Evolutionary conservation across 2,113 vertebrate genomes (phyloP).

Genomic region (Bucco capensis): DNA sequence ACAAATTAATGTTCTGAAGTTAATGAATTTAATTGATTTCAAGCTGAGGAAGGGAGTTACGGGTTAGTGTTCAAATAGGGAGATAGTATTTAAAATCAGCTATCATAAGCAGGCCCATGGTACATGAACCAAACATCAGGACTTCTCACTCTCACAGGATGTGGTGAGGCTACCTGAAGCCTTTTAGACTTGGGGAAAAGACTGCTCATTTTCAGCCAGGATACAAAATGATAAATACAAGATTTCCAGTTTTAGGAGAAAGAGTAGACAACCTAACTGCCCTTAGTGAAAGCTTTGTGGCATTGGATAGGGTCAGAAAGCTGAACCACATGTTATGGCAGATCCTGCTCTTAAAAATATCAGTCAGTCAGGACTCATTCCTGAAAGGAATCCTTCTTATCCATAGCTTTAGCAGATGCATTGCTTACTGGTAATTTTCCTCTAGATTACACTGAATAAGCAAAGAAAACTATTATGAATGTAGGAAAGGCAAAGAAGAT

Average conservation of each 20-base stretch:
- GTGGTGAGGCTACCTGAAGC: background rate
- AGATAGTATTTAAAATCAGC: background rate
- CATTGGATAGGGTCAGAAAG: background rate
- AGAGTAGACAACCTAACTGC: background rate
- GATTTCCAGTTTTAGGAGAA: background rate
- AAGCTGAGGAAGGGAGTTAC: constrained; percentile 13
- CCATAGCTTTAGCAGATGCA: background rate
- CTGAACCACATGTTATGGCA: background rate
- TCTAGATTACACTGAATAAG: background rate
- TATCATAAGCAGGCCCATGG: background rate
- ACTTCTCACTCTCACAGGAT: background rate
- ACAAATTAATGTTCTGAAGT: constrained; percentile 28
- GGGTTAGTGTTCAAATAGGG: background rate
- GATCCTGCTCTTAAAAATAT: background rate
- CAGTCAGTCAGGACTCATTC: background rate
- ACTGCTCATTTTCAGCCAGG: background rate
- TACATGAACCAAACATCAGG: background rate
- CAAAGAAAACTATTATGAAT: background rate
- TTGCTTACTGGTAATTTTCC: background rate
- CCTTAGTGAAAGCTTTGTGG: background rate
- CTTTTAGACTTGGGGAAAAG: background rate
- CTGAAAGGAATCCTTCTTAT: background rate
- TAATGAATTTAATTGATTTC: constrained; percentile 48
- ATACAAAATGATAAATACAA: background rate
- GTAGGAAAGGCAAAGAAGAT: background rate